Percentiles rank a stretch among this genome's conserved stretches.
These are phyloP conservation scores for Cylas formicarius DNA, from an alignment of 1,140 invertebrate species.

Conservation along the genomic window DNA sequence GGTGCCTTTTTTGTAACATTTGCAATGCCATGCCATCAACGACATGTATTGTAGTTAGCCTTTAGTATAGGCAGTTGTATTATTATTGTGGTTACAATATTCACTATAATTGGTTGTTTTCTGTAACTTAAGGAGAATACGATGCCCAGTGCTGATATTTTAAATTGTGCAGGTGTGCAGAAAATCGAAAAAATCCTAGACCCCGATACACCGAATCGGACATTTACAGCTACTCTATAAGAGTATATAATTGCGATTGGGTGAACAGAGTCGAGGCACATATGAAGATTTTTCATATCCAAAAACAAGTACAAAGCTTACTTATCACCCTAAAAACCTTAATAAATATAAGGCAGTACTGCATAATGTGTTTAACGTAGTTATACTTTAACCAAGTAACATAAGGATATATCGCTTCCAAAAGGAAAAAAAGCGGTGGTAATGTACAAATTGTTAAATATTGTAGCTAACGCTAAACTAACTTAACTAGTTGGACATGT, in stretches of 20 bases:
- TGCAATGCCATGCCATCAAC: conserved; percentile 2
- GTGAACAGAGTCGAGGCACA: conserved; percentile 4
- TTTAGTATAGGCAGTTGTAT: conserved; percentile 15
- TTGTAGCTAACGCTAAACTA: no score
- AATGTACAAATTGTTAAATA: no score
- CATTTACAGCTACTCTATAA: conserved; percentile 26
- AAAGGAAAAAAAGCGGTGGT: no score
- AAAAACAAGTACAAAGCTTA: conserved; percentile 14
- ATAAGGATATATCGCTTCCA: no score
- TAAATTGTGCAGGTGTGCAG: conserved; percentile 3
- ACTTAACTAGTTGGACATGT: no score
- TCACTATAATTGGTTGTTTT: conserved; percentile 11
- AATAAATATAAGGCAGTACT: conserved; percentile 8
- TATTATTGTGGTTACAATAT: conserved; percentile 14
- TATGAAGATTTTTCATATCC: conserved; percentile 2
- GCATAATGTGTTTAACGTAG: no score
- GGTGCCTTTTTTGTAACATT: no score
- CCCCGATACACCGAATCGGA: conserved; percentile 4
- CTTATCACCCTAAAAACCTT: conserved; percentile 1
- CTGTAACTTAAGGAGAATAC: conserved; percentile 16
- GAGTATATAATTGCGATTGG: conserved; percentile 19
- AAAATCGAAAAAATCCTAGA: neutral
- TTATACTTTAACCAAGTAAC: no score
- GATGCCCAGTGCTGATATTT: conserved; percentile 15
- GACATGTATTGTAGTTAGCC: neutral